Conservation (phyloP, 1,140 invertebrate genomes). For the Ceratitis capitata region DNA sequence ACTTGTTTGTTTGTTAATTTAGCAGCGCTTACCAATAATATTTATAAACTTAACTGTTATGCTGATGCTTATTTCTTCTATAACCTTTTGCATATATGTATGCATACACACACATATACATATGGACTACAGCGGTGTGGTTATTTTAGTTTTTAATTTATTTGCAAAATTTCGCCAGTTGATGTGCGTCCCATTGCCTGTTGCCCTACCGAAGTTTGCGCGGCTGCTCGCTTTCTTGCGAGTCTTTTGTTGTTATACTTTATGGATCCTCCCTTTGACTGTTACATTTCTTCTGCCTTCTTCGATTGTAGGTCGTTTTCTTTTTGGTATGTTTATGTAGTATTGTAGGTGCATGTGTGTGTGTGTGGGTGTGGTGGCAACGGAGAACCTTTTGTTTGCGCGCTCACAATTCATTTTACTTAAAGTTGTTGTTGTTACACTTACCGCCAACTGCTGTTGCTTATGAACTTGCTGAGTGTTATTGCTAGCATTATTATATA, state of each 20-base stretch:
- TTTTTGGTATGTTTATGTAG: too few species aligned
- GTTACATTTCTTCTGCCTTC: not conserved
- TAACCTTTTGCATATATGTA: too few species aligned
- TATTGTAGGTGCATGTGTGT: not conserved
- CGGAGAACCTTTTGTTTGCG: not conserved
- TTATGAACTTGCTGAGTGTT: not conserved
- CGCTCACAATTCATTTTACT: not conserved
- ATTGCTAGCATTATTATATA: not conserved
- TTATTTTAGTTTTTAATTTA: not conserved
- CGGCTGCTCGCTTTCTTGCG: not conserved
- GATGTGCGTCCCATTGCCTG: not conserved
- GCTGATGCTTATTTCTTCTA: not conserved
- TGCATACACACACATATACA: not conserved
- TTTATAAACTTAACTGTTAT: conserved; percentile 22
- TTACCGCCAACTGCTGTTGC: not conserved
- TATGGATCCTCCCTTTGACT: conserved; percentile 27
- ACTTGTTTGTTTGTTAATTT: conserved; percentile 26
- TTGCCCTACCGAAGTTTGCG: not conserved
- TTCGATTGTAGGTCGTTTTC: not conserved
- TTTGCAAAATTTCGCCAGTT: conserved; percentile 30
- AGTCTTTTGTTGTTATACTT: conserved; percentile 3
- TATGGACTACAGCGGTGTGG: not conserved
- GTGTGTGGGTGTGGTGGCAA: not conserved
- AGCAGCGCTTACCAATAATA: not conserved
- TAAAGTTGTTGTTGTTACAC: too few species aligned